Base-by-base conservation (phyloP, 1,140 invertebrate genomes). In the Coelopa frigida region DNA sequence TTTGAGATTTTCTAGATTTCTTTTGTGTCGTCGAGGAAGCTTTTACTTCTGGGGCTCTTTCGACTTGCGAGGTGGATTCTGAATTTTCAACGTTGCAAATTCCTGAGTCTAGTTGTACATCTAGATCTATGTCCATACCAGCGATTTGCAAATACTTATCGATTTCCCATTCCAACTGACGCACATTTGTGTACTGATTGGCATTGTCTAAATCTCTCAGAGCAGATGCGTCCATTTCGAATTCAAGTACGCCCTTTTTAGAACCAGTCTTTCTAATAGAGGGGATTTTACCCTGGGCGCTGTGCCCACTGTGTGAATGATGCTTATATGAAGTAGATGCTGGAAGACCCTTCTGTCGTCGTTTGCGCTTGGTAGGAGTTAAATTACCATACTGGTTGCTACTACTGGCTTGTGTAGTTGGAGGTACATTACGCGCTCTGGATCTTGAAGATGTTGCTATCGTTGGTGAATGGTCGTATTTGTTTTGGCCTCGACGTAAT, bases 401-500 rank as follows among this genome's bases (percentile, higher is more conserved):
- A n/a, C n/a, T 33, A 8, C 31, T 33, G 4, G n/a, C 17, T 33
- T n/a, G 31, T 17, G 31, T 14, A 5, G 17, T 14, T 3, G 31
- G 31, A 5, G 31, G n/a, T 33, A n/a, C n/a, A n/a, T n/a, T n/a
- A n/a, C n/a, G n/a, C n/a, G n/a, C n/a, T n/a, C n/a, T n/a, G n/a
- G n/a, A n/a, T n/a, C n/a, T n/a, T n/a, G n/a, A n/a, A n/a, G 31
- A n/a, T n/a, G n/a, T n/a, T n/a, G n/a, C 21, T 11, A 23, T 53
- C 23, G 59, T 54, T 26, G 57, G 46, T 17, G 50, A 62, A 46
- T 60, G 55, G 50, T 66, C 62, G 32, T 66, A 66, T 38, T 66
- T 66, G 18, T 66, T 66, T 4, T 66, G 62, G 1, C 62, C 62
- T 10, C 62, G 58, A 5, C 62, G 49, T 58, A 66, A 60, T 0